Evolutionary conservation across 1,140 invertebrate genomes (phyloP).

Genomic region (Atta colombica): DNA sequence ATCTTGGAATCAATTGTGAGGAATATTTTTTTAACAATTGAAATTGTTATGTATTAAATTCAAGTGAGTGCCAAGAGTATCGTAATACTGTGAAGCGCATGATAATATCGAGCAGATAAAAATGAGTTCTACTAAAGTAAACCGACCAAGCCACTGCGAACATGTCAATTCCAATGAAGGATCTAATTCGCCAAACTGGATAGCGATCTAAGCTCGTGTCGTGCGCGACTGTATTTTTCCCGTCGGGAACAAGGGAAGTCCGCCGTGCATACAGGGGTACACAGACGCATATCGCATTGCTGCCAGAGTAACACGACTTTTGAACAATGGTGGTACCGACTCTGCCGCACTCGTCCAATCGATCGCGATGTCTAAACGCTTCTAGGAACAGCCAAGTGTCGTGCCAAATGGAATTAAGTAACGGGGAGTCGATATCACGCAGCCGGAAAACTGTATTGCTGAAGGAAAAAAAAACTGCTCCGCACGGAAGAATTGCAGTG

Average conservation of each 20-base stretch:
- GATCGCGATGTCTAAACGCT: slow-evolving; percentile 75
- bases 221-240: slow-evolving; percentile 37
- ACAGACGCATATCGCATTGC: slow-evolving; percentile 47
- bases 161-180: slow-evolving; percentile 64
- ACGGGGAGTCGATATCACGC: slow-evolving; percentile 66
- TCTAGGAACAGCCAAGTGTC: slow-evolving; percentile 74
- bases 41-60: slow-evolving; percentile 5
- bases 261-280: slow-evolving; percentile 41
- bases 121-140: slow-evolving; percentile 27
- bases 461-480: slow-evolving; percentile 28
- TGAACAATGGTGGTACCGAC: slow-evolving; percentile 56
- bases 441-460: slow-evolving; percentile 48
- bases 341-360: slow-evolving; percentile 48
- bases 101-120: slow-evolving; percentile 17
- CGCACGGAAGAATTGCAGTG: slow-evolving; percentile 65
- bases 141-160: neutral
- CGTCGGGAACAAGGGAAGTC: slow-evolving; percentile 29
- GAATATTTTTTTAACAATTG: neutral
- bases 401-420: slow-evolving; percentile 77
- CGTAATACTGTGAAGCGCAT: neutral
- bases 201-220: slow-evolving; percentile 59
- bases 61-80: neutral
- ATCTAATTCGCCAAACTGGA: slow-evolving; percentile 53
- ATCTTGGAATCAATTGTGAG: too few species aligned
- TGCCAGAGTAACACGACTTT: slow-evolving; percentile 67